A percentile compares a stretch with the other conserved stretches of the same genome.
Evolutionary conservation across 2,888 invertebrate species (phyloP).

Genomic region (Horisme vitalbata): DNA sequence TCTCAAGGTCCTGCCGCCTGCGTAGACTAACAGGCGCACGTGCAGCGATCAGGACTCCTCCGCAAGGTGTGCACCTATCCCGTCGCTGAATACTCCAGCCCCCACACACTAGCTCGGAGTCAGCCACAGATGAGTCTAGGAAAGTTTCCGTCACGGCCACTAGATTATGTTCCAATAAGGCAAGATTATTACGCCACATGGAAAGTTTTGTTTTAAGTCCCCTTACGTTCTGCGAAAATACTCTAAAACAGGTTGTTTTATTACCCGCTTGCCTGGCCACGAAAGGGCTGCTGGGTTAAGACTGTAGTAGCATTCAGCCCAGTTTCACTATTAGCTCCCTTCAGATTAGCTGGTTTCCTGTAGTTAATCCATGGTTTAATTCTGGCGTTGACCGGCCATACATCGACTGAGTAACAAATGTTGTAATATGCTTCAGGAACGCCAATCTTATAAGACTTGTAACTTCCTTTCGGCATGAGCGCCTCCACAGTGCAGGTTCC

Average conservation of each 20-base stretch:
- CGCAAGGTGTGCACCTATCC: no score
- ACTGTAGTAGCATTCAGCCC: no score
- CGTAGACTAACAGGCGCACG: no score
- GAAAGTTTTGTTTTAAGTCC: constrained; percentile 3
- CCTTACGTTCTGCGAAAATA: constrained; percentile 2
- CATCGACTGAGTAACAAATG: constrained; percentile 3
- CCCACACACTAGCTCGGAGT: no score
- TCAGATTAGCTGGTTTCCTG: background rate
- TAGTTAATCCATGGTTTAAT: constrained; percentile 12
- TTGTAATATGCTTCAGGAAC: background rate
- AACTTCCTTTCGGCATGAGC: constrained; percentile 26
- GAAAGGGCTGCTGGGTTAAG: no score
- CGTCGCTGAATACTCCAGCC: no score
- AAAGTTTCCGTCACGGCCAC: no score
- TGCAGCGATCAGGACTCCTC: no score
- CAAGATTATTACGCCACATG: background rate
- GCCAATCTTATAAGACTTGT: constrained; percentile 11
- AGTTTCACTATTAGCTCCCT: background rate
- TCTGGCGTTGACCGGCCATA: constrained; percentile 16
- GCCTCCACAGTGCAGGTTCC: constrained; percentile 27
- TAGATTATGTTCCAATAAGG: no score
- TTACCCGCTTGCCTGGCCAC: background rate
- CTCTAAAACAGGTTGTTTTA: background rate
- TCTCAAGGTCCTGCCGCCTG: no score
- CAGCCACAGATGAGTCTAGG: no score